phyloP scores from a whole-genome alignment of 1,140 invertebrate genomes.

The Catajapyx aquilonaris region DNA sequence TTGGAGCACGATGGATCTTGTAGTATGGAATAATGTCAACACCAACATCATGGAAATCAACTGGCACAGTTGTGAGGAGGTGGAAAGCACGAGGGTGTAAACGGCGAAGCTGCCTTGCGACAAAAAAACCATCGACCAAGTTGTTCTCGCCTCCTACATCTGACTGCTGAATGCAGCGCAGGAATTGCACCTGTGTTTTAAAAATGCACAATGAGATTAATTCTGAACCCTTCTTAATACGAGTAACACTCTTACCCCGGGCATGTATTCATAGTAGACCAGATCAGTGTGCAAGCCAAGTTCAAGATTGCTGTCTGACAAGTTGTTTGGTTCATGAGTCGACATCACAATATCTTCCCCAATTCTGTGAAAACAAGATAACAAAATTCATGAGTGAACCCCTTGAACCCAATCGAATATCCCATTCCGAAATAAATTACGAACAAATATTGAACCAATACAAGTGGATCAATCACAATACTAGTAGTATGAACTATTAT shows the following conservation, averaged over 20 bases:
- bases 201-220: too few relatives aligned
- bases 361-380: too few relatives aligned
- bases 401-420: too few relatives aligned
- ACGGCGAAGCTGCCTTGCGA: neutral
- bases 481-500: too few relatives aligned
- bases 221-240: too few relatives aligned
- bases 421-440: too few relatives aligned
- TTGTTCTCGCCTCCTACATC: neutral
- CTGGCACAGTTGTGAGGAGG: neutral
- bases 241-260: neutral
- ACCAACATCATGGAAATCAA: neutral
- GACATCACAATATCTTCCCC: neutral
- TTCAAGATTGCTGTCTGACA: neutral
- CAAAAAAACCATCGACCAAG: neutral
- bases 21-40: neutral
- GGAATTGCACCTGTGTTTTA: neutral
- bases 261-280: neutral
- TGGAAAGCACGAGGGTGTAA: neutral
- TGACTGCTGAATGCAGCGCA: neutral
- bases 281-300: neutral
- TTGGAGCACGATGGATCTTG: neutral
- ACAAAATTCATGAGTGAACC: too few relatives aligned
- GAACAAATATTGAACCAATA: too few relatives aligned
- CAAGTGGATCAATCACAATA: too few relatives aligned
- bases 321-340: neutral